A percentile compares a stretch with the other conserved stretches of the same genome.
Evolutionary conservation across 1,140 invertebrate genomes (phyloP).

Genomic region (Cydia strobilella): DNA sequence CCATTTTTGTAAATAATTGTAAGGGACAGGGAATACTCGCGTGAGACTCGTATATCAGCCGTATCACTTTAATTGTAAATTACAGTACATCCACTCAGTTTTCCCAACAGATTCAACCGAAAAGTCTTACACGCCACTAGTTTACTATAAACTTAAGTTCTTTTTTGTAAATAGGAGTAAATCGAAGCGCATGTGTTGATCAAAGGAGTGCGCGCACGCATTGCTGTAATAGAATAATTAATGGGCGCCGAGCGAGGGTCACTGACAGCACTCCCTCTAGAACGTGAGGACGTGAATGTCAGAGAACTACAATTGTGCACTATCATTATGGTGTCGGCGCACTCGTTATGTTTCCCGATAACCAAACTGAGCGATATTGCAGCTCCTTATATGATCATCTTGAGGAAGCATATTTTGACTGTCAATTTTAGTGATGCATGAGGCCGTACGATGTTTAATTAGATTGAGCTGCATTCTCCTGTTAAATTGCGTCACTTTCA

Average conservation of each 20-base stretch:
- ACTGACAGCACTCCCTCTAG: conserved; percentile 49
- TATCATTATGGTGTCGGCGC: conserved; percentile 17
- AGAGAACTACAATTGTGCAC: conserved; percentile 1
- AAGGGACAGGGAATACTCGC: conserved; percentile 7
- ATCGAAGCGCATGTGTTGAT: conserved; percentile 51
- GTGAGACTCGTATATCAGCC: not conserved
- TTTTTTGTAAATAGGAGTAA: not conserved
- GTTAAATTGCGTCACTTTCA: not conserved
- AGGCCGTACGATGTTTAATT: not conserved
- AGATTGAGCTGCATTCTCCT: not conserved
- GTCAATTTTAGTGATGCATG: not conserved
- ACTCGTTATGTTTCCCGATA: conserved; percentile 10
- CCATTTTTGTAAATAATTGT: conserved; percentile 1
- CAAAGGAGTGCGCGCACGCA: conserved; percentile 58
- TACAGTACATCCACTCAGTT: conserved; percentile 18
- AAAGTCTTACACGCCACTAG: not conserved
- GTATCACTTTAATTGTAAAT: conserved; percentile 17
- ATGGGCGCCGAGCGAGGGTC: conserved; percentile 59
- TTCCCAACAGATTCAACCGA: not conserved
- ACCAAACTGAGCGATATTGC: conserved; percentile 8
- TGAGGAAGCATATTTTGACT: not conserved
- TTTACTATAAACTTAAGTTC: not conserved
- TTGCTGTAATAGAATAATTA: conserved; percentile 71
- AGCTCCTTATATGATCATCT: not conserved
- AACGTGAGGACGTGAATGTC: conserved; percentile 36